These are phyloP conservation scores for Amblyornis subalaris DNA, from an alignment of 2,113 vertebrate genomes.

Conservation along the genomic window DNA sequence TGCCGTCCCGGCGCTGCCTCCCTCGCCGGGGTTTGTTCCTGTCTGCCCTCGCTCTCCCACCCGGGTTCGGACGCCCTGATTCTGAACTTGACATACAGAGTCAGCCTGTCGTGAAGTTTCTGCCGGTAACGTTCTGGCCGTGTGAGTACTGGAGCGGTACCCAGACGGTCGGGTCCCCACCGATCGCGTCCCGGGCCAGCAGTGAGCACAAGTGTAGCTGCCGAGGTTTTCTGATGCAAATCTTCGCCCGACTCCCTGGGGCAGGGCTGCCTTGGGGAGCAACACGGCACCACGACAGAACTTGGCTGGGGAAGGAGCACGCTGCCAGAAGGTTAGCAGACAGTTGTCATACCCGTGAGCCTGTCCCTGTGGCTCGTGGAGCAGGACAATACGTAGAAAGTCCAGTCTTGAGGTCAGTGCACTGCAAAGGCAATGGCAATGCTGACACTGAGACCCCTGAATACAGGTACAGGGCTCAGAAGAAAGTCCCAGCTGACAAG, in stretches of 20 bases:
- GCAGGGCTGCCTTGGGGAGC: neutral
- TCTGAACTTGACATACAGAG: neutral
- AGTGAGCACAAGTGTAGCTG: neutral
- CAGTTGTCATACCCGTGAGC: neutral
- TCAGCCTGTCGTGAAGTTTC: neutral
- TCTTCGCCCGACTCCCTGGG: neutral
- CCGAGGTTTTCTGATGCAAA: neutral
- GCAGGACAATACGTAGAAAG: neutral
- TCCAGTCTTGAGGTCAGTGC: neutral
- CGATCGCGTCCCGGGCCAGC: neutral
- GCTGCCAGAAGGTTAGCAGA: neutral
- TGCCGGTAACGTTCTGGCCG: accelerated
- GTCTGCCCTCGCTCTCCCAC: neutral
- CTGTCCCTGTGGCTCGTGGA: neutral
- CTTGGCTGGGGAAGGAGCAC: neutral
- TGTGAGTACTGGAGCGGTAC: neutral
- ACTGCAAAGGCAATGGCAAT: neutral
- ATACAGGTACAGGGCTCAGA: neutral
- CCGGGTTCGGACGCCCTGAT: neutral
- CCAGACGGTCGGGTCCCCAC: accelerated
- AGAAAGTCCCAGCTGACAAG: neutral
- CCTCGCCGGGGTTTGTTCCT: neutral
- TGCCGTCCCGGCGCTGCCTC: neutral
- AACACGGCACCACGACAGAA: neutral
- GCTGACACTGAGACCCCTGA: neutral